These are phyloP conservation scores for Chloebia gouldiae DNA, from an alignment of 2,113 vertebrate species.

Conservation along the genomic window DNA sequence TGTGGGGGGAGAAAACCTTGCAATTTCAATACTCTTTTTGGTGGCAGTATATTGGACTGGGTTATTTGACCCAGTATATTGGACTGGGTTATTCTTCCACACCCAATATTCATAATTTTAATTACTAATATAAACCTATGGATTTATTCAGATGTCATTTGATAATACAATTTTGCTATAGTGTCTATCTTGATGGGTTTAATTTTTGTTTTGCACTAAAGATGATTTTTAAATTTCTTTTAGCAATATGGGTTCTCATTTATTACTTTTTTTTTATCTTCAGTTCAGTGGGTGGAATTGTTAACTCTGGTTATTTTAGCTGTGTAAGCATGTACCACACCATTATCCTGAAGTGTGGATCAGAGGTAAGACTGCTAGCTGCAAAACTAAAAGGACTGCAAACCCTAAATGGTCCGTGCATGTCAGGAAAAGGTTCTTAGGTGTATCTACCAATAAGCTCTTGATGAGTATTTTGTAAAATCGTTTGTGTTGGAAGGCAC, in stretches of 20 bases:
- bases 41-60: background rate
- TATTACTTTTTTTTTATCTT: background rate
- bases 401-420: background rate
- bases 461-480: background rate
- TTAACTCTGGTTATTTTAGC: background rate
- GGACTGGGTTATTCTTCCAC: background rate
- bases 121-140: background rate
- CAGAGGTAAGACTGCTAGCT: background rate
- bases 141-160: background rate
- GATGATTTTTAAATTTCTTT: background rate
- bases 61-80: background rate
- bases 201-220: background rate
- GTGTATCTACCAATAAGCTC: background rate
- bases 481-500: background rate
- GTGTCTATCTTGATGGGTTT: rapidly evolving
- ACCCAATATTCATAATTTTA: background rate
- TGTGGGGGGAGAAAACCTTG: rapidly evolving
- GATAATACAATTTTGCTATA: background rate
- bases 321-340: background rate
- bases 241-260: background rate
- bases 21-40: background rate
- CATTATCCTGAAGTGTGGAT: background rate
- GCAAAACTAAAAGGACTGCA: background rate
- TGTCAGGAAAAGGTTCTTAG: background rate
- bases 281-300: background rate